Conservation (phyloP, 2,797 vertebrate species). For the Anas capensis region DNA sequence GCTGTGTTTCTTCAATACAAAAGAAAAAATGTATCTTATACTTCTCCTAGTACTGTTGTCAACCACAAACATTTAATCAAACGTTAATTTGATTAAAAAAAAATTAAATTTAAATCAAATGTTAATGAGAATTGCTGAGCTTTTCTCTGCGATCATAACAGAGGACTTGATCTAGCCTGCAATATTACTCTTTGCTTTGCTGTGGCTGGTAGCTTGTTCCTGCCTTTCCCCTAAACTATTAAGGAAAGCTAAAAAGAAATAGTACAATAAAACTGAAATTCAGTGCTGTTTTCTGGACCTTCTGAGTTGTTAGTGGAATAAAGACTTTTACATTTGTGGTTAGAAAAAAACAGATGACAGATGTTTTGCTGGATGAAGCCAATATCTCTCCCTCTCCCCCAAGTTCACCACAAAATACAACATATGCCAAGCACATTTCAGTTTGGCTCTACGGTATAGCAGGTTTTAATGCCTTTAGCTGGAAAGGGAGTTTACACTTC, state of each 20-base stretch:
- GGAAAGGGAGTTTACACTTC: background rate
- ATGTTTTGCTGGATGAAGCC: background rate
- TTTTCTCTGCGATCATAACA: background rate
- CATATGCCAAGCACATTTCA: background rate
- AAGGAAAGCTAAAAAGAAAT: background rate
- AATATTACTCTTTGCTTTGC: background rate
- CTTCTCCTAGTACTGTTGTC: background rate
- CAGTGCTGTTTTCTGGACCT: background rate
- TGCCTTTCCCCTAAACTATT: background rate
- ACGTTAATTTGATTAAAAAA: no score
- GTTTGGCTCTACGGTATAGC: background rate
- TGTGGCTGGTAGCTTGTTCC: background rate
- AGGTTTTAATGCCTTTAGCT: background rate
- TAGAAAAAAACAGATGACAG: background rate
- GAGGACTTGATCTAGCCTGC: background rate
- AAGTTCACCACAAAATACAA: background rate
- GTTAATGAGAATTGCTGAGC: background rate
- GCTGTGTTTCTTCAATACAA: background rate
- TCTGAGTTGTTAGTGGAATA: background rate
- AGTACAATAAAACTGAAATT: background rate
- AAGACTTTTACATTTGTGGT: background rate
- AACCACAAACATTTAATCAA: background rate
- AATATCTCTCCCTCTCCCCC: rapidly evolving
- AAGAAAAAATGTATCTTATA: background rate
- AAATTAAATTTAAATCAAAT: no score